phyloP scores from a whole-genome alignment of 2,113 vertebrate species.

The Elaphurus davidianus region DNA sequence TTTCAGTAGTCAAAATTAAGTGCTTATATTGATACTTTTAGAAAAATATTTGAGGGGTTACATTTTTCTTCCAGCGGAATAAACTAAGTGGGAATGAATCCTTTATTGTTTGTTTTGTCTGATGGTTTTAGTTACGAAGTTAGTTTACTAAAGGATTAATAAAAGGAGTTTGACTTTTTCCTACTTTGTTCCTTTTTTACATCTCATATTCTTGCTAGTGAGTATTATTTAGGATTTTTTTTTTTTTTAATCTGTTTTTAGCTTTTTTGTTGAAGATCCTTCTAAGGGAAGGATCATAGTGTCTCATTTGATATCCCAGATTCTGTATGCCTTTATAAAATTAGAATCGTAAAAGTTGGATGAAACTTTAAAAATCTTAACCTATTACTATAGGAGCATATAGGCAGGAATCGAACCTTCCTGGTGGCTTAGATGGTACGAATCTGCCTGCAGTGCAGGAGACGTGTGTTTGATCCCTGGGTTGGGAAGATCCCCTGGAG shows the following conservation, averaged over 20 bases:
- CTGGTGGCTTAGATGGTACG: not conserved
- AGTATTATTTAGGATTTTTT: not conserved
- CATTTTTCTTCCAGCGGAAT: not conserved
- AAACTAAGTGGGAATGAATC: not conserved
- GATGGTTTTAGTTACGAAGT: not conserved
- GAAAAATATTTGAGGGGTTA: not conserved
- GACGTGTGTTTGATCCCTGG: not conserved
- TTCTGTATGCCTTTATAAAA: not conserved
- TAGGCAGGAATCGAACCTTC: not conserved
- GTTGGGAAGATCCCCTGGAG: not conserved
- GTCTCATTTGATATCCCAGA: not conserved
- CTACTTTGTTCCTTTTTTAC: not conserved
- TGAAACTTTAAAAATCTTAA: not conserved
- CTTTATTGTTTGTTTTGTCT: not conserved
- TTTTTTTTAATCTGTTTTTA: not conserved
- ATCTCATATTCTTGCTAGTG: not conserved
- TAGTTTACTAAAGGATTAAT: not conserved
- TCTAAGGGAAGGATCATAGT: not conserved
- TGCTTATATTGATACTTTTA: not conserved
- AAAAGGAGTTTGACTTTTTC: not conserved
- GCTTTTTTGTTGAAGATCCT: not conserved
- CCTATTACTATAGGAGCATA: not conserved
- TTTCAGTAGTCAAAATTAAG: not conserved
- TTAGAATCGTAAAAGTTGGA: not conserved
- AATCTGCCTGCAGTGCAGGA: not conserved